Base-by-base conservation (phyloP, 2,113 vertebrate species). In the Trematocara marginatum region DNA sequence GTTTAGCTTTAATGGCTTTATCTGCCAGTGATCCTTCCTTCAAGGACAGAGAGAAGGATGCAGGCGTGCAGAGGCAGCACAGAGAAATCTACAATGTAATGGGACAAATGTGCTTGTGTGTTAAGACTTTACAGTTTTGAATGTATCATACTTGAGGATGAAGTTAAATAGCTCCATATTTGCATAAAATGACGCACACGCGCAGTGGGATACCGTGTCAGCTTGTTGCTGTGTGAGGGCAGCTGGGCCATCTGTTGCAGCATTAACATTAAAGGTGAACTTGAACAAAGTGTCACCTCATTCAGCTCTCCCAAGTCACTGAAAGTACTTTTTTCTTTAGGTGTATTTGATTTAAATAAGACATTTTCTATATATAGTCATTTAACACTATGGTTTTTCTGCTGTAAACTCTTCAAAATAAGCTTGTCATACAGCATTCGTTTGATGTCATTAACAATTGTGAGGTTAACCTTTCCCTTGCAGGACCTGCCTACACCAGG, bases 171-270 rank as follows among this genome's bases (percentile, higher is more conserved):
- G 38, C 52, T 49, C 42, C 9, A 52, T 38, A 88, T 84, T 90
- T 79, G 38, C 80, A 79, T 85, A 38, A 86, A 89, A 61, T 88
- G 54, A 49, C 74, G 69, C 18, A 79, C 47, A 47, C 13, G 12
- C 91, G 35, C 87, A 84, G 87, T 34, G 2, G 82, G 90, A 59
- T 76, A 45, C 80, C 26, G 10, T 88, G 78, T 84, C 86, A 76
- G 82, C 38, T 54, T 59, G 29, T 74, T 40, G 40, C 47, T 34
- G 76, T 84, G 59, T 84, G 10, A 79, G 54, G 64, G 84, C 74
- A 31, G 64, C 4, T 69, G 82, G 82, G 59, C 92, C 92, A 92
- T 94, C 79, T 76, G 71, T 76, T 76, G 45, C 16, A 51, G 26
- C 6, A 51, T 51, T 76, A 76, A 34, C 26, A 76, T 76, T n/a